Conservation (phyloP, 2,797 vertebrate species). For the Sebastes nivosus region DNA sequence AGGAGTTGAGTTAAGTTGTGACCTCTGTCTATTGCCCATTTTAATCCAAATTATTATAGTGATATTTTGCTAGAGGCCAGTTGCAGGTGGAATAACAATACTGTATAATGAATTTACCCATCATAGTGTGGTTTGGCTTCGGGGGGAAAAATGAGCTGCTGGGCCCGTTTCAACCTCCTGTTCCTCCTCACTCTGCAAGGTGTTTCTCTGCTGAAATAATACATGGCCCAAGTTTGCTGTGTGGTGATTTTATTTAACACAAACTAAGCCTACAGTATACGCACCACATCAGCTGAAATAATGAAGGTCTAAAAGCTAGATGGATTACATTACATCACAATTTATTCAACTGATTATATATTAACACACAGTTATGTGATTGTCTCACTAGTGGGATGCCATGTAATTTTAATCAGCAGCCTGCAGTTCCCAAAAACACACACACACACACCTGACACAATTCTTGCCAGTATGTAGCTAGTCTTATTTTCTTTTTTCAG, state of each 20-base stretch:
- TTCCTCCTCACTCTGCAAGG: background rate
- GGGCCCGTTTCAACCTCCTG: background rate
- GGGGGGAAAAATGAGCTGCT: background rate
- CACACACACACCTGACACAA: background rate
- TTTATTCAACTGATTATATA: background rate
- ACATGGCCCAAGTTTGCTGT: background rate
- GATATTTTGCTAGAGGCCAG: background rate
- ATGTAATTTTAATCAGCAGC: constrained; percentile 2
- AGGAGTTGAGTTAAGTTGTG: background rate
- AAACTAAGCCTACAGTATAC: background rate
- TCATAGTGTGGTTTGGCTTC: background rate
- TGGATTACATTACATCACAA: background rate
- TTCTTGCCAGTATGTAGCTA: background rate
- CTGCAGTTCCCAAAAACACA: background rate
- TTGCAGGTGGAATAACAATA: background rate
- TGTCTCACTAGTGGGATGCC: background rate
- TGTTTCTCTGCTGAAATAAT: background rate
- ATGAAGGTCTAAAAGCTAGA: background rate
- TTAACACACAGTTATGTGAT: background rate
- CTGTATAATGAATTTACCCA: background rate
- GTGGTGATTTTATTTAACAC: background rate
- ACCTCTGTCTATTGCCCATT: background rate
- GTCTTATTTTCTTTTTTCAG: background rate
- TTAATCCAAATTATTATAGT: background rate
- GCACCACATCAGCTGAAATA: background rate